Base-by-base conservation (phyloP, 2,888 invertebrate genomes). In the Tanaodytes sp. region DNA sequence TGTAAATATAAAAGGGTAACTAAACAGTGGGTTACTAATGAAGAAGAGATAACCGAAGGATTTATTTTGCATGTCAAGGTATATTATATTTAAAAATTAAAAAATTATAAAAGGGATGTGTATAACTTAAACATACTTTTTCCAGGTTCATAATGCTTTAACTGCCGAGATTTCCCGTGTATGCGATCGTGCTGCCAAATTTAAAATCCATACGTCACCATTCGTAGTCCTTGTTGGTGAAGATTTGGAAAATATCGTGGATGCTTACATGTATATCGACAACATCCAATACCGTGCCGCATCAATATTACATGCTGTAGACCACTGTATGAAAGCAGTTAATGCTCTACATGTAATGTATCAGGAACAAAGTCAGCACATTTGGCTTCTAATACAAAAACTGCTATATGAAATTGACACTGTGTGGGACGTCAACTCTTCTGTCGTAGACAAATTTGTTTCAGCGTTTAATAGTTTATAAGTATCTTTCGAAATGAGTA, bases 41-140 rank as follows among this genome's bases (percentile, higher is more conserved):
- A 16, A 8, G 31, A 15, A 5, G 63, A 63, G 55, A 55, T 63
- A 6, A 54, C 11, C 12, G 63, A 63, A 31, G 63, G 63, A 6
- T 63, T 63, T 31, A 18, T 63, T 20, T 15, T 55, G 9, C 54
- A 63, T 15, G 55, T 63, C 1, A 52, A 45, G 8, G 8, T 23
- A 23, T n/a, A n/a, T n/a, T n/a, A n/a, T n/a, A n/a, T n/a, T n/a
- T n/a, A n/a, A n/a, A n/a, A n/a, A n/a, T n/a, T n/a, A n/a, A n/a
- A n/a, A n/a, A n/a, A n/a, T n/a, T n/a, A n/a, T n/a, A n/a, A n/a
- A n/a, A n/a, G n/a, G n/a, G n/a, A n/a, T n/a, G n/a, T n/a, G n/a
- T n/a, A n/a, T n/a, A n/a, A n/a, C n/a, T n/a, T n/a, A n/a, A n/a
- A n/a, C n/a, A n/a, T n/a, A n/a, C n/a, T n/a, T n/a, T n/a, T 39